Base-by-base conservation (phyloP, 2,113 vertebrate genomes). In the Naja naja region DNA sequence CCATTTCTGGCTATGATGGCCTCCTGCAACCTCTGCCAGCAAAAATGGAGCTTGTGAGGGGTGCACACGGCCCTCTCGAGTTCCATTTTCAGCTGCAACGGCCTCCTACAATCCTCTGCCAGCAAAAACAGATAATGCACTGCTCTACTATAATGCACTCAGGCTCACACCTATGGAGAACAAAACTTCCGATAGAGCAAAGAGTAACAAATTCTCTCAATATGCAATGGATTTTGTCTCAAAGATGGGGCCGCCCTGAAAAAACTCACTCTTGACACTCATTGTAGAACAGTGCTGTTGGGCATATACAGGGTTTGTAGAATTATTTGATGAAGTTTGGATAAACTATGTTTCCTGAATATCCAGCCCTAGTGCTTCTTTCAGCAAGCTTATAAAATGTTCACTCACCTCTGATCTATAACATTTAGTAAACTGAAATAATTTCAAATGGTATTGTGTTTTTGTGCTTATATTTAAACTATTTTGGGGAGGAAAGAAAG, bases 321-420 rank as follows among this genome's bases (percentile, higher is more conserved):
- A 89, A 85, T 64, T 90, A 55, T 90, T 90, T 90, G 88, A 55
- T 89, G 43, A 93, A 85, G 23, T 90, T 90, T 23, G 34, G n/a
- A 60, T 25, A 90, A 55, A 5, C 18, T 49, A 55, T 4, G 1
- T n/a, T 49, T 23, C 49, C 30, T 81, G 52, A 5, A 43, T n/a
- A 12, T 60, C 34, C n/a, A 18, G 54, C n/a, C 52, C 87, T 20
- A 89, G 16, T 69, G 23, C 87, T 11, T 56, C 2, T 89, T 74
- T 23, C 23, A 74, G 22, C 81, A 55, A 74, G 22, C 16, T 81
- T 14, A 49, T 47, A 20, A 89, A 81, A 2, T 89, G 27, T 22
- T 39, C 12, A 18, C 7, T 9, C 52, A 43, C 4, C 5, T 34
- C 12, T n/a, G 53, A 39, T 43, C 11, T 49, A 49, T 6, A 43